phyloP scores from a whole-genome alignment of 2,888 invertebrate species.

The Tortrix viridana region DNA sequence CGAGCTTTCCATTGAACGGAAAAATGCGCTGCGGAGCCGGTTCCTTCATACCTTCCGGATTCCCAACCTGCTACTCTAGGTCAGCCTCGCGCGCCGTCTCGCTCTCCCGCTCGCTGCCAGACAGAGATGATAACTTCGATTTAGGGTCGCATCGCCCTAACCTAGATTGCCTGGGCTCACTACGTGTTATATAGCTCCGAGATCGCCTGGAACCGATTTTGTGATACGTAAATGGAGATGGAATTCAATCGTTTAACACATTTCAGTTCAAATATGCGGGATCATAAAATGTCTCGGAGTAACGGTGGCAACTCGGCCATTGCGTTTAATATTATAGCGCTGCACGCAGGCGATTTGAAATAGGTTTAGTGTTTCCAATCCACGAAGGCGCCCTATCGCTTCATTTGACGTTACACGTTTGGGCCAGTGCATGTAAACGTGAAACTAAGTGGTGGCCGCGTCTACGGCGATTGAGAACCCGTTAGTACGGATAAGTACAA shows the following conservation, averaged over 20 bases:
- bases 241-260: constrained; percentile 4
- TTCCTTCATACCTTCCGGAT: constrained; percentile 81
- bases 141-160: constrained; percentile 82
- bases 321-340: background rate
- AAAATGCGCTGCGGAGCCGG: constrained; percentile 81
- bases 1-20: constrained; percentile 82
- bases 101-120: constrained; percentile 60
- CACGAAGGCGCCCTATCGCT: too few species aligned
- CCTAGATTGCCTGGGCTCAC: constrained; percentile 74
- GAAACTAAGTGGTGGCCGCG: too few species aligned
- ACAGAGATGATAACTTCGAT: constrained; percentile 69
- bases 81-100: constrained; percentile 65
- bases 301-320: background rate
- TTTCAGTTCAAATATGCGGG: too few species aligned
- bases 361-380: too few species aligned
- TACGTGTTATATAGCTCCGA: constrained; percentile 64
- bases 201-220: constrained; percentile 37
- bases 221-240: constrained; percentile 20
- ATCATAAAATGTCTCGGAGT: too few species aligned
- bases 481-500: too few species aligned
- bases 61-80: constrained; percentile 83
- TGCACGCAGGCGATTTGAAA: background rate
- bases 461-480: too few species aligned
- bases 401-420: background rate
- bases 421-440: too few species aligned